phyloP scores from a whole-genome alignment of 2,797 vertebrate genomes.

The Oreortyx pictus region DNA sequence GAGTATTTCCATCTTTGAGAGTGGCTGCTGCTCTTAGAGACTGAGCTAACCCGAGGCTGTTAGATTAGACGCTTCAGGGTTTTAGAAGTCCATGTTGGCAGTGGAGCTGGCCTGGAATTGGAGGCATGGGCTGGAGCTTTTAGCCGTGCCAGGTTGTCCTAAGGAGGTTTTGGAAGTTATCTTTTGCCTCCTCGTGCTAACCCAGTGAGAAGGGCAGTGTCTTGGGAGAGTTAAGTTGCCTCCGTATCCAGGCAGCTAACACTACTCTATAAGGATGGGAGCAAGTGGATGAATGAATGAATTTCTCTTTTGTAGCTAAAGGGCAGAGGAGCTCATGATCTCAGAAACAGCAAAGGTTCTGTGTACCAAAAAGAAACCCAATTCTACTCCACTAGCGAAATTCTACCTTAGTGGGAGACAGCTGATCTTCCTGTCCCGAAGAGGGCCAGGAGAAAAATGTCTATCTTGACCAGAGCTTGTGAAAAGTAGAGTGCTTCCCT shows the following conservation, averaged over 20 bases:
- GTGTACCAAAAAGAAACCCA: conserved; percentile 69
- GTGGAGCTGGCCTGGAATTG: conserved; percentile 47
- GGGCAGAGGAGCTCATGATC: conserved; percentile 59
- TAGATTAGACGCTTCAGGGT: conserved; percentile 44
- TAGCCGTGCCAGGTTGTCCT: not conserved
- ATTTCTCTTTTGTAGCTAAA: conserved; percentile 63
- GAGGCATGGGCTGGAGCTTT: conserved; percentile 33
- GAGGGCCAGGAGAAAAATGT: conserved; percentile 34
- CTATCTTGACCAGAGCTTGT: conserved; percentile 52
- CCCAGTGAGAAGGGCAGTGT: conserved; percentile 30
- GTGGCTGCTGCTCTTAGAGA: conserved; percentile 59
- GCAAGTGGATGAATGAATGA: conserved; percentile 57
- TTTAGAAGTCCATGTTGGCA: conserved; percentile 24
- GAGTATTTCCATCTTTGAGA: conserved; percentile 43
- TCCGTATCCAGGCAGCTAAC: conserved; percentile 48
- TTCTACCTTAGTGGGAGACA: conserved; percentile 37
- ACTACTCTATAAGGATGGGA: conserved; percentile 45
- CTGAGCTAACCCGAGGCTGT: conserved; percentile 53
- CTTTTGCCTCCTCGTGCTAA: not conserved
- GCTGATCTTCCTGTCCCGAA: conserved; percentile 39
- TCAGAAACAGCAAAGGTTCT: conserved; percentile 59
- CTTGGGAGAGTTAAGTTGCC: conserved; percentile 32
- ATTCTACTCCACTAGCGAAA: conserved; percentile 29
- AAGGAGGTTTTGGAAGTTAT: conserved; percentile 30
- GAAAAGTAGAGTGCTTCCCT: conserved; percentile 69